Percentiles rank a stretch among this genome's conserved stretches.
phyloP scores from a whole-genome alignment of 2,113 vertebrate genomes.

The Bettongia penicillata region DNA sequence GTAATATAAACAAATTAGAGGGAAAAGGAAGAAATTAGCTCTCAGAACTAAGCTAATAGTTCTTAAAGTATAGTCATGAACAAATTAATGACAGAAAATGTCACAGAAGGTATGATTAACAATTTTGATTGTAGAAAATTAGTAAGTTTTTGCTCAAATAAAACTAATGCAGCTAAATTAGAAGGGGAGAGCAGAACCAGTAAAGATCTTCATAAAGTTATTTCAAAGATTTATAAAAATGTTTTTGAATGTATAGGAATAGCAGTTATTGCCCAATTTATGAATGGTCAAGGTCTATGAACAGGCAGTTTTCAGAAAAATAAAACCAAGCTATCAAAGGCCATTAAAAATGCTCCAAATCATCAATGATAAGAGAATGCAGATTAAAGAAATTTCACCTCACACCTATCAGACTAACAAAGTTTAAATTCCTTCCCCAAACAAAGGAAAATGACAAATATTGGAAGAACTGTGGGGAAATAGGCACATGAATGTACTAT shows the following conservation, averaged over 20 bases:
- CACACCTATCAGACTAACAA: neutral
- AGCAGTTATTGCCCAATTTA: neutral
- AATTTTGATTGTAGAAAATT: neutral
- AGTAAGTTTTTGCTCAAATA: neutral
- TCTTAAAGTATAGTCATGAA: neutral
- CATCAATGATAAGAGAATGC: neutral
- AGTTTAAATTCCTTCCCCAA: neutral
- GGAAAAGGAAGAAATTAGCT: neutral
- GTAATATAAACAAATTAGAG: neutral
- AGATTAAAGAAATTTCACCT: neutral
- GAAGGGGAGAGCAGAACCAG: neutral
- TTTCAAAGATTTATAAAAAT: neutral
- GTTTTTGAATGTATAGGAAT: neutral
- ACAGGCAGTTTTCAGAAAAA: neutral
- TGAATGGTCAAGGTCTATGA: neutral
- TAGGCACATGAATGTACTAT: neutral
- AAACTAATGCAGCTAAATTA: neutral
- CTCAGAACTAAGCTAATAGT: no score
- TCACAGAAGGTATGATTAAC: neutral
- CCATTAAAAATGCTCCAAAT: neutral
- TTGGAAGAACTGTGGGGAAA: neutral
- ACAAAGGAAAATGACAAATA: neutral
- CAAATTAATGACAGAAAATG: neutral
- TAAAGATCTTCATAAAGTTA: neutral
- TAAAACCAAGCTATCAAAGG: neutral